Conservation (phyloP, 2,888 invertebrate genomes). For the Sicus ferrugineus region DNA sequence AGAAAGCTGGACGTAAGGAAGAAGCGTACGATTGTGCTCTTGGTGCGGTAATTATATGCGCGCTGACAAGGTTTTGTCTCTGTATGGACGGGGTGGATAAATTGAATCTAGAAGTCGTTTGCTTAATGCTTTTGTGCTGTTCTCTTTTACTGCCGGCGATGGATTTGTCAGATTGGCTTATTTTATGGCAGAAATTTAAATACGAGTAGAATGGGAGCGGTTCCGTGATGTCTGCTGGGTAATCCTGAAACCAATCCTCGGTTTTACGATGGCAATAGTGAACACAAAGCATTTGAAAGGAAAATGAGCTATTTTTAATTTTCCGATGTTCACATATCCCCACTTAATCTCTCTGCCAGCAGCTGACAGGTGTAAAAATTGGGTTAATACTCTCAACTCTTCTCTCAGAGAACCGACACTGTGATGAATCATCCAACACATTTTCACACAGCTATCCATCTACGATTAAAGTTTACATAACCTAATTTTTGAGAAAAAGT, state of each 20-base stretch:
- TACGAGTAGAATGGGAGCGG: not conserved
- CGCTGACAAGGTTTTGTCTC: not conserved
- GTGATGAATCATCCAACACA: conserved; percentile 1
- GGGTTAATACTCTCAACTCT: not conserved
- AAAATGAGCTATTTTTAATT: too few relatives aligned
- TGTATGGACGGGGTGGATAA: not conserved
- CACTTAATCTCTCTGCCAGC: not conserved
- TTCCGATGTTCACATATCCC: too few relatives aligned
- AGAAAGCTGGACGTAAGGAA: not conserved
- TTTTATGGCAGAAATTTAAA: conserved; percentile 15
- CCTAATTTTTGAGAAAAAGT: conserved; percentile 4
- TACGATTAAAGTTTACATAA: conserved; percentile 1
- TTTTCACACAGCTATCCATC: not conserved
- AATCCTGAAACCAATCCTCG: too few relatives aligned
- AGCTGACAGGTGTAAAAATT: conserved; percentile 11
- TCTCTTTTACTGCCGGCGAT: not conserved
- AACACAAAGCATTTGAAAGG: too few relatives aligned
- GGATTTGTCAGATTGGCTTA: conserved; percentile 23
- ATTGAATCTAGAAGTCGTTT: conserved; percentile 29
- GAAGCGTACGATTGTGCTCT: not conserved
- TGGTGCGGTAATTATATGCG: conserved; percentile 22
- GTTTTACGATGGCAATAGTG: too few relatives aligned
- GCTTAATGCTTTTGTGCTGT: conserved; percentile 25
- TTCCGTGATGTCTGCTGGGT: too few relatives aligned
- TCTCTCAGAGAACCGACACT: not conserved